Evolutionary conservation across 2,888 invertebrate genomes (phyloP), one percentile per base, ranked within the genome.

Genomic region (Drosophila trichaetosa): DNA sequence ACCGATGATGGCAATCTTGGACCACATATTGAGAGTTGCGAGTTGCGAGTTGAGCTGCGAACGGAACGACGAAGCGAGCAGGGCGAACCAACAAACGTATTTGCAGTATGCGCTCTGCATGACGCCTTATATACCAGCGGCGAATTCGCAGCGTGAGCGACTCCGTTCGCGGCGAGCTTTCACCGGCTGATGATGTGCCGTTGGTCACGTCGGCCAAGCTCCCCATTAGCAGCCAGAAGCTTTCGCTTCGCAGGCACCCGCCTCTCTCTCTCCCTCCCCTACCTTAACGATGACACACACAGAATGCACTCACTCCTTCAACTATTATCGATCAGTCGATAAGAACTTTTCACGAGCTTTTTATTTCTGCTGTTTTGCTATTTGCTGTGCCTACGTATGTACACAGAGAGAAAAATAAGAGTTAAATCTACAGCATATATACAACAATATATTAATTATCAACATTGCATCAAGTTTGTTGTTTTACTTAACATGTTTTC

Each of bases 301-400:
- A 16, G 0, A 13, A 82, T 79, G 80, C 84, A 84, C 74, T 61
- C 84, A 82, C 77, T 79, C 77, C 73, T 73, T 56, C 65, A 51
- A 61, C 34, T 59, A 87, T 87, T 87, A 85, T 85, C 87, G 84
- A 84, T 84, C 85, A 69, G 71, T 73, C 76, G 85, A 87, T 87
- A 83, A 83, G 83, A 65, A 73, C 46, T 52, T 49, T 73, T 68
- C 33, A 57, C 71, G 48, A 78, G 74, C 74, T 76, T 70, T 79
- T 56, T 27, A 10, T 5, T 33, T 33, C n/a, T 16, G 24, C 0
- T 27, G 27, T 33, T 48, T 38, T 36, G 1, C 18, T 10, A 40
- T 40, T n/a, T 5, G 29, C 36, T 40, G 40, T 16, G 27, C 16
- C 27, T 31, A 40, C 29, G n/a, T 40, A 4, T 0, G 1, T 16